Conservation (phyloP, 1,140 invertebrate species). For the Drosophila biarmipes region DNA sequence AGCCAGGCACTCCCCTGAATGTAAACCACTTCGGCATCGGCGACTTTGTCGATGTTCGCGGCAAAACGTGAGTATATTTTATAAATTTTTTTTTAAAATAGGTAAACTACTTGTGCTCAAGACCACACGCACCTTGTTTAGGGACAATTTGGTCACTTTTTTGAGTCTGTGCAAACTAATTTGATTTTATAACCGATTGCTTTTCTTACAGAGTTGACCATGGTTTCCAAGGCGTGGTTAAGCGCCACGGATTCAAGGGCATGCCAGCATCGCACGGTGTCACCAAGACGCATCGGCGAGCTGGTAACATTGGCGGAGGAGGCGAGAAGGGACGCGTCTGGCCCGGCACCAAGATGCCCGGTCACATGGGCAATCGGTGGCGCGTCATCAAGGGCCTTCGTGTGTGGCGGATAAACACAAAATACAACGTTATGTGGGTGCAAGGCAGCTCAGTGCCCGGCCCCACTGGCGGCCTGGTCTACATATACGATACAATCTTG, state of each 20-base stretch:
- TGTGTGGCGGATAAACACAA: constrained; percentile 96
- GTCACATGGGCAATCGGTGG: constrained; percentile 96
- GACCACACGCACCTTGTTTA: no score
- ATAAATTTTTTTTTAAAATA: not conserved
- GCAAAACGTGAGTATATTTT: constrained; percentile 92
- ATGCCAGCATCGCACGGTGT: constrained; percentile 95
- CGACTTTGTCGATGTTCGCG: constrained; percentile 95
- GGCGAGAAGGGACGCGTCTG: constrained; percentile 93
- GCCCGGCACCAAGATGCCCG: constrained; percentile 98
- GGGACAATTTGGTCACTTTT: no score
- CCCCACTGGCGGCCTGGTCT: constrained; percentile 90
- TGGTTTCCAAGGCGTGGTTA: constrained; percentile 99
- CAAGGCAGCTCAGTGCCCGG: constrained; percentile 93
- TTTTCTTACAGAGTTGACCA: constrained; percentile 89
- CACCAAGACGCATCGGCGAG: constrained; percentile 97
- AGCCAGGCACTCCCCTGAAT: constrained; percentile 94
- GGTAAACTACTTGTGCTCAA: no score
- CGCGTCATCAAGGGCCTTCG: constrained; percentile 90
- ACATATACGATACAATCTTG: constrained; percentile 92
- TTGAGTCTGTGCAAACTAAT: no score
- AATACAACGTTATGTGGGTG: constrained; percentile 96
- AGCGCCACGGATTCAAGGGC: constrained; percentile 97
- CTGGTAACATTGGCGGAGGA: constrained; percentile 95
- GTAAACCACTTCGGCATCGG: constrained; percentile 96
- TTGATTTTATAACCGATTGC: not conserved